phyloP scores from a whole-genome alignment of 2,888 invertebrate species.

The Erannis defoliaria region DNA sequence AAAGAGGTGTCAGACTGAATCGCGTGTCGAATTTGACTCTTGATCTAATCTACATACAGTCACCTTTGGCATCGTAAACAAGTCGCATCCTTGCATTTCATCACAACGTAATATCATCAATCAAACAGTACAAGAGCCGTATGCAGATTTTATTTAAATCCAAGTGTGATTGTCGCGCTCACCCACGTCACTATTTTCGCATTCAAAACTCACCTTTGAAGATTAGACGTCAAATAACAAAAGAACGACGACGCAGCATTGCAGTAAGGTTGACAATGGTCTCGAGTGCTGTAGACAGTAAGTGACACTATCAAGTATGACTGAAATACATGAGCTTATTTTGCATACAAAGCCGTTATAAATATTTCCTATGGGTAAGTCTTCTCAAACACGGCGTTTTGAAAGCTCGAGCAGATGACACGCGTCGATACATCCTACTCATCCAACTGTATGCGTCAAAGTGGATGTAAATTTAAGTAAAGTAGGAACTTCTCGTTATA shows the following conservation, averaged over 20 bases:
- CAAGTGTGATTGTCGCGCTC: slow-evolving; percentile 62
- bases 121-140: slow-evolving; percentile 72
- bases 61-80: slow-evolving; percentile 77
- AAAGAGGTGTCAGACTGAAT: slow-evolving; percentile 70
- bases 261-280: slow-evolving; percentile 69
- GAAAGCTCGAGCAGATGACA: slow-evolving; percentile 78
- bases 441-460: slow-evolving; percentile 65
- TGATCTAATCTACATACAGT: slow-evolving; percentile 82
- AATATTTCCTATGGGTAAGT: slow-evolving; percentile 77
- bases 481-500: slow-evolving; percentile 70
- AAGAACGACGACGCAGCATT: slow-evolving; percentile 55
- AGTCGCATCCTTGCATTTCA: slow-evolving; percentile 66
- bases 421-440: slow-evolving; percentile 72
- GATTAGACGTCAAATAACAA: slow-evolving; percentile 52
- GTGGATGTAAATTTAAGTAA: slow-evolving; percentile 79
- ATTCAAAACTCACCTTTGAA: slow-evolving; percentile 58
- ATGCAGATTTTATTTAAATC: slow-evolving; percentile 77
- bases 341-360: slow-evolving; percentile 86
- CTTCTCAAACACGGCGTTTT: slow-evolving; percentile 69
- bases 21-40: slow-evolving; percentile 70
- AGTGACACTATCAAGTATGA: slow-evolving; percentile 65
- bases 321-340: slow-evolving; percentile 76
- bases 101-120: slow-evolving; percentile 73
- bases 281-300: slow-evolving; percentile 57
- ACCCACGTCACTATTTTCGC: slow-evolving; percentile 64